phyloP scores from a whole-genome alignment of 2,888 invertebrate species.

The Parnassius orleans region DNA sequence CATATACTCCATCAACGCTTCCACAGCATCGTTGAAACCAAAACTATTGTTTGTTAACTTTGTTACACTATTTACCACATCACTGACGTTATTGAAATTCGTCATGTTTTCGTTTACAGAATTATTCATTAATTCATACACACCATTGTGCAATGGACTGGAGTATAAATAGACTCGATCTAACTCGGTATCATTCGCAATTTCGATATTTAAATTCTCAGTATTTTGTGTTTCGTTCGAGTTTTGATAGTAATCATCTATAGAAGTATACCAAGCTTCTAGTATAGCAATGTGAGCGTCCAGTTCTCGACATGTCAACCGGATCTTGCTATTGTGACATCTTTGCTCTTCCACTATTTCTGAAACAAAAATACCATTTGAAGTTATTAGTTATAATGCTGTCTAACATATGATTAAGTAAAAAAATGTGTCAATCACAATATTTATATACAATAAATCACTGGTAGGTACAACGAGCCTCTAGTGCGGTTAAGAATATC shows the following conservation, averaged over 20 bases:
- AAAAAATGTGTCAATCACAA: too few species aligned
- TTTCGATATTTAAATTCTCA: constrained; percentile 47
- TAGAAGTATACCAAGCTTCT: constrained; percentile 80
- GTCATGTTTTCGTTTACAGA: constrained; percentile 50
- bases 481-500: too few species aligned
- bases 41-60: constrained; percentile 43
- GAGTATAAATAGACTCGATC: constrained; percentile 67
- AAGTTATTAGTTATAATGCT: neutral
- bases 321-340: constrained; percentile 81
- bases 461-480: too few species aligned
- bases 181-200: constrained; percentile 68
- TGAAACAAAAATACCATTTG: constrained; percentile 58
- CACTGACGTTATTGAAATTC: constrained; percentile 36
- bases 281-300: constrained; percentile 83
- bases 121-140: constrained; percentile 59
- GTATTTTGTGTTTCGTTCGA: constrained; percentile 44
- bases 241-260: constrained; percentile 55
- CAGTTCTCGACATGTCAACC: constrained; percentile 83
- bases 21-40: constrained; percentile 41
- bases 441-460: too few species aligned
- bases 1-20: constrained; percentile 53
- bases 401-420: too few species aligned
- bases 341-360: constrained; percentile 84
- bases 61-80: constrained; percentile 38
- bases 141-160: constrained; percentile 72